phyloP scores from a whole-genome alignment of 2,113 vertebrate genomes.

The Prolemur simus region DNA sequence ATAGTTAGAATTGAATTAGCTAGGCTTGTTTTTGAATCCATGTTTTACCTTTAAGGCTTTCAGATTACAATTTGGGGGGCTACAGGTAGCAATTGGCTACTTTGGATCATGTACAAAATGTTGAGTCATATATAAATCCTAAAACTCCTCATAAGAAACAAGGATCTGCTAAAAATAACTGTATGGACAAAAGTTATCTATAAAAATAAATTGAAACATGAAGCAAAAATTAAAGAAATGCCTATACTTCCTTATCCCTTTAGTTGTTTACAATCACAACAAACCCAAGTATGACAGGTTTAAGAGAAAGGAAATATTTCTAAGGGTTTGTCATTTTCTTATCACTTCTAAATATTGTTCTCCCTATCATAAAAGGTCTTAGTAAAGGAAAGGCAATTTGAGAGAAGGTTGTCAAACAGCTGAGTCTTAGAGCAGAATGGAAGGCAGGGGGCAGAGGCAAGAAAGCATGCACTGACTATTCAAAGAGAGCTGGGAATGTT shows the following conservation, averaged over 20 bases:
- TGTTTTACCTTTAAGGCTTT: background rate
- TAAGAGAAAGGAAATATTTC: background rate
- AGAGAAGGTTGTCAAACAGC: background rate
- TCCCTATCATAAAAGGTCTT: background rate
- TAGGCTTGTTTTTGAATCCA: background rate
- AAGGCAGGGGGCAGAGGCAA: background rate
- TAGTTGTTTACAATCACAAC: background rate
- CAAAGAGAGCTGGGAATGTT: background rate
- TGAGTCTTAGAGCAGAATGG: background rate
- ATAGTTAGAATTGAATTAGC: background rate
- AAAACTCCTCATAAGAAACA: background rate
- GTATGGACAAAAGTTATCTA: background rate
- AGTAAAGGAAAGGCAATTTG: background rate
- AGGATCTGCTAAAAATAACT: background rate
- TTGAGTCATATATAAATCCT: background rate
- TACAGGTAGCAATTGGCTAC: background rate
- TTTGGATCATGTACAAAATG: background rate
- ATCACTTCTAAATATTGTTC: constrained; percentile 3
- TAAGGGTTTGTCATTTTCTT: background rate
- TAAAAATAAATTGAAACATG: background rate
- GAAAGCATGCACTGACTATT: background rate
- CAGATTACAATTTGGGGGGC: background rate
- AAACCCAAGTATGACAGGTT: background rate
- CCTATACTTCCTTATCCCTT: background rate
- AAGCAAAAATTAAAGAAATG: background rate